Conservation (phyloP, 2,797 vertebrate species). For the Hylomyscus alleni region DNA sequence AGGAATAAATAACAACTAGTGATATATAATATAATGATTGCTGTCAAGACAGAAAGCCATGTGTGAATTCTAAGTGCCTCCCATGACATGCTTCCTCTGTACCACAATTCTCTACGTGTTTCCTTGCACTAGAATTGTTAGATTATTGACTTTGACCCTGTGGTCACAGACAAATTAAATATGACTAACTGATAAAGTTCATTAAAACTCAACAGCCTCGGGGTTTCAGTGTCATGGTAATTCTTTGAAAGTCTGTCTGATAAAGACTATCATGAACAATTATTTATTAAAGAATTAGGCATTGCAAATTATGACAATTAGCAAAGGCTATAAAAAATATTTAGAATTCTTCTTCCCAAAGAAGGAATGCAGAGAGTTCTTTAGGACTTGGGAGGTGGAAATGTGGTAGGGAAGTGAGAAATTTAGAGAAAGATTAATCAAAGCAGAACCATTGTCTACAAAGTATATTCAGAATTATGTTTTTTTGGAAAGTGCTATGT, state of each 20-base stretch:
- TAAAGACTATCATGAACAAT: background rate
- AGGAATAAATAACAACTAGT: background rate
- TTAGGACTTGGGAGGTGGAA: background rate
- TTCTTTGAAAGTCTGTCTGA: background rate
- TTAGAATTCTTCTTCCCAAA: background rate
- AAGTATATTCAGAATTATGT: background rate
- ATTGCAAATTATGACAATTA: background rate
- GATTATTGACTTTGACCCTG: background rate
- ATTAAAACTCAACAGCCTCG: background rate
- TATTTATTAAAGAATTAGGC: background rate
- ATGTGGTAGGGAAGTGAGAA: background rate
- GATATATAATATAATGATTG: background rate
- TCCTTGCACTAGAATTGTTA: background rate
- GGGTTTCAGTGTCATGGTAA: background rate
- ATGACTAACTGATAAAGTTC: constrained; percentile 6
- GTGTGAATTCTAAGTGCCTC: background rate
- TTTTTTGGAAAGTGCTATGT: background rate
- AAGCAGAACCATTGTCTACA: background rate
- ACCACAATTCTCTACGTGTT: background rate
- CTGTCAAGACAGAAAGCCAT: background rate
- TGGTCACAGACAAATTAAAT: background rate
- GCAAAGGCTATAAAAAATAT: background rate
- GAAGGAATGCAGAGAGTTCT: background rate
- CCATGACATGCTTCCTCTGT: background rate
- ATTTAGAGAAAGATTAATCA: background rate